phyloP scores from a whole-genome alignment of 2,888 invertebrate genomes.

The Caenorhabditis sp. region DNA sequence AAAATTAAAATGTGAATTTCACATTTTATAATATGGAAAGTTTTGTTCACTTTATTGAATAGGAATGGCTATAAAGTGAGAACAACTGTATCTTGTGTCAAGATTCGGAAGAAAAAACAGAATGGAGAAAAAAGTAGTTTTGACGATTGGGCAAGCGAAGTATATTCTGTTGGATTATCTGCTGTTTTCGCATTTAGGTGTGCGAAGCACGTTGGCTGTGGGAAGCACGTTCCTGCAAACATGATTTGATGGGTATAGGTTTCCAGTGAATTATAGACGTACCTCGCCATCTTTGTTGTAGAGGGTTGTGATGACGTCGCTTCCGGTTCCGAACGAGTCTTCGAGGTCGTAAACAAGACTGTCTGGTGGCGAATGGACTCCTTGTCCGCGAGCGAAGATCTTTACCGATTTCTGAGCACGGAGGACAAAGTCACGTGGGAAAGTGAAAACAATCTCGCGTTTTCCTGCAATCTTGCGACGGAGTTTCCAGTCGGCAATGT shows the following conservation, averaged over 20 bases:
- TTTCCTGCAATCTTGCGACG: conserved; percentile 83
- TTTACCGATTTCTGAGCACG: conserved; percentile 78
- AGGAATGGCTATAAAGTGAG: conserved; percentile 55
- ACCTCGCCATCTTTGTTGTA: conserved; percentile 83
- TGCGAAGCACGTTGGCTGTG: conserved; percentile 78
- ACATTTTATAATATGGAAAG: neutral
- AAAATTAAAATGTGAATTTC: neutral
- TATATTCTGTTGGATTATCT: conserved; percentile 30
- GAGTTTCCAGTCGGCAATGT: conserved; percentile 83
- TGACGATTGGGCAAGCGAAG: conserved; percentile 27
- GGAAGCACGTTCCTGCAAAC: conserved; percentile 79
- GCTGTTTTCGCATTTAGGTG: conserved; percentile 27
- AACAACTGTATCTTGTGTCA: conserved; percentile 60
- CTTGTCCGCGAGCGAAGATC: conserved; percentile 82
- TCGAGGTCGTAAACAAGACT: conserved; percentile 81
- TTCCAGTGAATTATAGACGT: conserved; percentile 17
- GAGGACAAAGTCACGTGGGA: conserved; percentile 76
- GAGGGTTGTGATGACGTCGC: conserved; percentile 82
- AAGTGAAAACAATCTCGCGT: conserved; percentile 77
- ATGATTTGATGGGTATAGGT: neutral
- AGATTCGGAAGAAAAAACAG: conserved; percentile 26
- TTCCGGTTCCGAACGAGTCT: conserved; percentile 82
- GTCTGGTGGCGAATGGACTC: conserved; percentile 81
- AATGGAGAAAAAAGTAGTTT: neutral
- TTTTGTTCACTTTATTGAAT: conserved; percentile 36